Evolutionary conservation across 2,888 invertebrate genomes (phyloP).

Genomic region (Endotricha flammealis): DNA sequence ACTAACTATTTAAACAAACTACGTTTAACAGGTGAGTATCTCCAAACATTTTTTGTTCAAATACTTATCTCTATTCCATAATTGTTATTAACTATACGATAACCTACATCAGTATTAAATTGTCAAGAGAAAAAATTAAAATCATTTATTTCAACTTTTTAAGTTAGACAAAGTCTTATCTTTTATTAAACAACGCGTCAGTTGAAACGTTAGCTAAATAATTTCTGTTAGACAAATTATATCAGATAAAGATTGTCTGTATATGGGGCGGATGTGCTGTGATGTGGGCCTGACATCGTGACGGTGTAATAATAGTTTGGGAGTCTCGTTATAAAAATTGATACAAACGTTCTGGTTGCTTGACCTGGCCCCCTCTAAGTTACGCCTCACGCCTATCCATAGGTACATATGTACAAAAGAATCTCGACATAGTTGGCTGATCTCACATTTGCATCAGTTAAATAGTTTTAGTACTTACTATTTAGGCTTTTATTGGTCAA

Average conservation of each 20-base stretch:
- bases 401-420: constrained; percentile 36
- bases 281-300: constrained; percentile 71
- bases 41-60: constrained; percentile 23
- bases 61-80: constrained; percentile 48
- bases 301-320: constrained; percentile 71
- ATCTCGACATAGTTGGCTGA: constrained; percentile 5
- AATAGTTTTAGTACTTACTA: background rate
- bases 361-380: constrained; percentile 50
- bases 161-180: constrained; percentile 35
- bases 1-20: constrained; percentile 44
- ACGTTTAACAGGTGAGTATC: constrained; percentile 33
- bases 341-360: constrained; percentile 60
- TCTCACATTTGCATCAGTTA: constrained; percentile 18
- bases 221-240: constrained; percentile 44
- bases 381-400: constrained; percentile 50
- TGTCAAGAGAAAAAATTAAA: constrained; percentile 64
- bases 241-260: constrained; percentile 55
- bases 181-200: constrained; percentile 9
- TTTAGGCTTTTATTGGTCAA: constrained; percentile 7
- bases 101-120: constrained; percentile 60
- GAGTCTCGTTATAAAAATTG: constrained; percentile 67
- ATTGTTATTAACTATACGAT: constrained; percentile 60
- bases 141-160: constrained; percentile 52
- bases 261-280: constrained; percentile 68
- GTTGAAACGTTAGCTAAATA: constrained; percentile 43